Conservation (phyloP, 2,888 invertebrate genomes). For the Dolichopus griseipennis region DNA sequence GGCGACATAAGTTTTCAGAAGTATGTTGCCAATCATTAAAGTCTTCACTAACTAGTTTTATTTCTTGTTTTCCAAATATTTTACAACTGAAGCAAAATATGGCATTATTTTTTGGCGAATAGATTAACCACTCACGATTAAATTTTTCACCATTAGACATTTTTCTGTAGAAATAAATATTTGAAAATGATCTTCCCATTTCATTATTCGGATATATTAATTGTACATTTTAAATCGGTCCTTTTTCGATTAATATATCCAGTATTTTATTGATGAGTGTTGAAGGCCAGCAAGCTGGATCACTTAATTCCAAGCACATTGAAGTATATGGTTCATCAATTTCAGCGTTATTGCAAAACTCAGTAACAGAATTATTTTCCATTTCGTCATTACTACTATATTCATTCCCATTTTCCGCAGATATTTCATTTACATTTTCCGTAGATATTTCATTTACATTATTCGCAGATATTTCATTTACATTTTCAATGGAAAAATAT, state of each 20-base stretch:
- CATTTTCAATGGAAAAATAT: constrained; percentile 9
- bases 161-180: constrained; percentile 6
- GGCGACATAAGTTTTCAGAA: background rate
- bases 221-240: constrained; percentile 8
- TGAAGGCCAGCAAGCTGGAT: constrained; percentile 6
- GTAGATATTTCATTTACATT: constrained; percentile 2
- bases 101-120: constrained; percentile 9
- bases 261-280: constrained; percentile 4
- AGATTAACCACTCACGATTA: constrained; percentile 10
- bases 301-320: background rate
- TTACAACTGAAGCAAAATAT: constrained; percentile 8
- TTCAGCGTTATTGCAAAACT: constrained; percentile 7
- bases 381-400: constrained; percentile 1
- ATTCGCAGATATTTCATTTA: constrained; percentile 6
- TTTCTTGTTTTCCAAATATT: constrained; percentile 8
- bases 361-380: constrained; percentile 3
- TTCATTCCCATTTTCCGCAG: background rate
- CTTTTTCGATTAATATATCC: constrained; percentile 8
- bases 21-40: constrained; percentile 10
- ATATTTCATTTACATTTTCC: background rate
- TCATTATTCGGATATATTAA: background rate
- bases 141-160: constrained; percentile 10
- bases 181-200: constrained; percentile 7
- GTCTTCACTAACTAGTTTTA: constrained; percentile 8
- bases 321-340: constrained; percentile 5